These are phyloP conservation scores for Trachemys scripta DNA, from an alignment of 2,113 vertebrate genomes.

Conservation along the genomic window DNA sequence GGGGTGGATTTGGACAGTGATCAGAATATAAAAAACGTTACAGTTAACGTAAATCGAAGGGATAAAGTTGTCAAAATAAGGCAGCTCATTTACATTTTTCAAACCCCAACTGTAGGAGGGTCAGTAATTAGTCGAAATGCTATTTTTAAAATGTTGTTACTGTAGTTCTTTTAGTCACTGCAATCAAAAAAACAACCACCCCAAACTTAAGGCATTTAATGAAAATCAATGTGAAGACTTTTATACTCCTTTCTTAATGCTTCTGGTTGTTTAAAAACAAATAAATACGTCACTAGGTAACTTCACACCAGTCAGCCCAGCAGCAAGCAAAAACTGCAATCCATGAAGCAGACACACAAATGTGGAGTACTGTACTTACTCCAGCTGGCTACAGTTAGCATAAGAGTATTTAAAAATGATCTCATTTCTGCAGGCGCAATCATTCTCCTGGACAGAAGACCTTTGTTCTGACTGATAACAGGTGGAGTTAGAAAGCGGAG, in stretches of 20 bases:
- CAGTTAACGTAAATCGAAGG: conserved; percentile 1
- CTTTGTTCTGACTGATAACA: conserved; percentile 72
- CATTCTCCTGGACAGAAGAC: conserved; percentile 73
- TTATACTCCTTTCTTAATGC: neutral
- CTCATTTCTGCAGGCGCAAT: conserved; percentile 79
- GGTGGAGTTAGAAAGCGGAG: conserved; percentile 31
- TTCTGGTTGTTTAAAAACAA: conserved; percentile 34
- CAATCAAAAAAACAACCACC: neutral
- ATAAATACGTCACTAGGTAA: neutral
- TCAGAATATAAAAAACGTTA: conserved; percentile 3
- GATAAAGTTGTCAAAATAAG: conserved; percentile 22
- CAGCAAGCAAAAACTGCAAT: conserved; percentile 27
- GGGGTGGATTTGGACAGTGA: neutral
- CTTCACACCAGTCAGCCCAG: conserved; percentile 40
- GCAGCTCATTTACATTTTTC: neutral
- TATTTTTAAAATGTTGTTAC: conserved; percentile 9
- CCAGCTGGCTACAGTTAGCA: conserved; percentile 80
- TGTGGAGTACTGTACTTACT: conserved; percentile 84
- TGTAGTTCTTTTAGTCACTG: neutral
- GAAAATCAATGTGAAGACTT: neutral
- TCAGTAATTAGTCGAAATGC: neutral
- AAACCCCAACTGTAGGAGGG: neutral
- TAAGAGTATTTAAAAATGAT: conserved; percentile 79
- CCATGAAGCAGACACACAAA: conserved; percentile 49
- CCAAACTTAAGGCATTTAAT: neutral